A percentile compares a stretch with the other conserved stretches of the same genome.
Conservation (phyloP, 2,888 invertebrate genomes). For the Chrysodeixis includens region DNA sequence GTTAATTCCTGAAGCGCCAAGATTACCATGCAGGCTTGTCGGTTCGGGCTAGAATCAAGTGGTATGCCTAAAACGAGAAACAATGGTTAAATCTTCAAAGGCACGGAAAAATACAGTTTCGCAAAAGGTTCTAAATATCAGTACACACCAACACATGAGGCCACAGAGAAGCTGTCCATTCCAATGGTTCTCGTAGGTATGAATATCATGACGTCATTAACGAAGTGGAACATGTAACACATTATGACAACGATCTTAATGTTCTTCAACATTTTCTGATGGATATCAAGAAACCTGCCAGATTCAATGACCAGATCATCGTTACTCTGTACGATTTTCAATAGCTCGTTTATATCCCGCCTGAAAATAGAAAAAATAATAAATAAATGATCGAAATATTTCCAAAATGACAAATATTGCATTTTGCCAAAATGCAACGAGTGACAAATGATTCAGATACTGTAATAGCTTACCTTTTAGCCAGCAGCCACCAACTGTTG, state of each 20-base stretch:
- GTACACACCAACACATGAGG: slow-evolving; percentile 64
- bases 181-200: slow-evolving; percentile 60
- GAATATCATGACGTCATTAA: slow-evolving; percentile 64
- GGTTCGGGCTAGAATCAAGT: slow-evolving; percentile 52
- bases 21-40: slow-evolving; percentile 59
- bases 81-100: not conserved
- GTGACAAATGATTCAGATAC: too few relatives aligned
- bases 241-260: slow-evolving; percentile 63
- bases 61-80: slow-evolving; percentile 54
- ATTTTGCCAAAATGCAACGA: too few relatives aligned
- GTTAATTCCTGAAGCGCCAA: slow-evolving; percentile 61
- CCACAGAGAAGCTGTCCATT: slow-evolving; percentile 55
- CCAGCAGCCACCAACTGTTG: slow-evolving; percentile 59
- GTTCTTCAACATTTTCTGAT: slow-evolving; percentile 53
- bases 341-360: slow-evolving; percentile 49
- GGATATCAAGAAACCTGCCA: slow-evolving; percentile 35
- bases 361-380: slow-evolving; percentile 42
- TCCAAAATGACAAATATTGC: too few relatives aligned
- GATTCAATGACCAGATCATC: slow-evolving; percentile 54
- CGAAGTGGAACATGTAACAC: slow-evolving; percentile 63
- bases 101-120: not conserved
- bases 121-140: too few relatives aligned
- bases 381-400: too few relatives aligned
- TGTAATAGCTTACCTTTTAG: slow-evolving; percentile 62
- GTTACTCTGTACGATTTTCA: slow-evolving; percentile 55